Base-by-base conservation (phyloP, 1,140 invertebrate genomes). In the Ostrea edulis region DNA sequence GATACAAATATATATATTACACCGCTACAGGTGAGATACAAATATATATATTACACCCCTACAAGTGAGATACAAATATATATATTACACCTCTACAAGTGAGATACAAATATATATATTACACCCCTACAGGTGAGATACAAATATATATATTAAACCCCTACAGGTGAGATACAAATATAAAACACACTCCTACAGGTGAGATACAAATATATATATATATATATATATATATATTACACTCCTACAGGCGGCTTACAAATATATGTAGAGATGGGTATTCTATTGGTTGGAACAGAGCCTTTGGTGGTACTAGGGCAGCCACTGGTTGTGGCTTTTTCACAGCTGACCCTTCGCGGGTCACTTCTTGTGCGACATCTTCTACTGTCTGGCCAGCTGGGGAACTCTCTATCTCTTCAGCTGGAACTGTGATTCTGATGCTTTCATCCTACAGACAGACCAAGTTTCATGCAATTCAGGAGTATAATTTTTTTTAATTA, bases 221-320 rank as follows among this genome's bases (percentile, higher is more conserved):
- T n/a, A n/a, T n/a, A n/a, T n/a, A n/a, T n/a, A n/a, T n/a, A n/a
- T n/a, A n/a, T n/a, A n/a, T n/a, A n/a, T n/a, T n/a, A n/a, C n/a
- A n/a, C n/a, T n/a, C n/a, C n/a, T 44, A 11, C 22, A 53, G 17
- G 11, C 20, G 84, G 92, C 94, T 92, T 91, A 95, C 94, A 93
- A 95, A 95, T 68, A 95, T 94, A 90, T 95, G 94, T 14, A 95
- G 89, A 55, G 93, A 90, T 85, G 94, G 94, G 89, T 95, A 95
- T 84, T 94, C 91, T 71, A 94, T 93, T n/a, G 94, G 92, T 62
- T 93, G 91, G 89, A 94, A 94, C 20, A 95, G 88, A 12, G 94
- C 92, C 53, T 90, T 89, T 29, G 94, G 94, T 82, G 94, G 93
- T 53, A 85, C 89, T 58, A 94, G 77, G 22, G 91, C 86, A 44